Conservation (phyloP, 2,797 vertebrate species). For the Centroberyx gerrardi region DNA sequence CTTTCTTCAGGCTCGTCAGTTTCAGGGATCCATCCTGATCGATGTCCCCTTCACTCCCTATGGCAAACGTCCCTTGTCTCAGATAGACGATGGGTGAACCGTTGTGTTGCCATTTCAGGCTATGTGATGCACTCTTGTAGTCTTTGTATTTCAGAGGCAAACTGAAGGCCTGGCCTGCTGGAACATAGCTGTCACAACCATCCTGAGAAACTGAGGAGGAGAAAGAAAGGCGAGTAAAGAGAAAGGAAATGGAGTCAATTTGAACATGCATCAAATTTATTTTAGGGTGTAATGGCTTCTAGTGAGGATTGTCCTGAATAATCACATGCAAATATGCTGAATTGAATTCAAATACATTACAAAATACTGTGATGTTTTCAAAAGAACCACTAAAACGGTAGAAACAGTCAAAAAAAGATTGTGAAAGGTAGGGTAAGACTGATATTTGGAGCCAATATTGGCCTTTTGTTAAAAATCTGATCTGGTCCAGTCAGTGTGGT, state of each 20-base stretch:
- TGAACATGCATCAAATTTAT: too few relatives aligned
- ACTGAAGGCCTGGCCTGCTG: rapidly evolving
- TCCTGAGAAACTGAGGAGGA: neutral
- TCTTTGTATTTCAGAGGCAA: rapidly evolving
- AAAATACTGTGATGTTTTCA: too few relatives aligned
- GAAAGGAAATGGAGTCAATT: neutral
- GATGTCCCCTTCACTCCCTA: rapidly evolving
- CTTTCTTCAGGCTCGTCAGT: neutral
- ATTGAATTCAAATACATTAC: too few relatives aligned
- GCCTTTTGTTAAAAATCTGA: too few relatives aligned
- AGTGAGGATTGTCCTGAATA: too few relatives aligned
- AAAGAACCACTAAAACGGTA: too few relatives aligned
- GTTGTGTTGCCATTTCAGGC: rapidly evolving
- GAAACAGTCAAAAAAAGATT: too few relatives aligned
- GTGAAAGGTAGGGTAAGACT: too few relatives aligned
- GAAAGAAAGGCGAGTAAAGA: neutral
- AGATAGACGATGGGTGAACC: rapidly evolving
- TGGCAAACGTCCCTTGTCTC: rapidly evolving
- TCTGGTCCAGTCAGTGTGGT: too few relatives aligned
- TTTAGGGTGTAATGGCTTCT: too few relatives aligned
- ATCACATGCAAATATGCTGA: too few relatives aligned
- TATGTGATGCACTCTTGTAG: rapidly evolving
- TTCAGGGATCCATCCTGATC: constrained; percentile 1
- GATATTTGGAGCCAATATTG: too few relatives aligned
- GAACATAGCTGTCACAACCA: rapidly evolving